phyloP scores from a whole-genome alignment of 2,888 invertebrate genomes.

The Dryobotodes eremita region DNA sequence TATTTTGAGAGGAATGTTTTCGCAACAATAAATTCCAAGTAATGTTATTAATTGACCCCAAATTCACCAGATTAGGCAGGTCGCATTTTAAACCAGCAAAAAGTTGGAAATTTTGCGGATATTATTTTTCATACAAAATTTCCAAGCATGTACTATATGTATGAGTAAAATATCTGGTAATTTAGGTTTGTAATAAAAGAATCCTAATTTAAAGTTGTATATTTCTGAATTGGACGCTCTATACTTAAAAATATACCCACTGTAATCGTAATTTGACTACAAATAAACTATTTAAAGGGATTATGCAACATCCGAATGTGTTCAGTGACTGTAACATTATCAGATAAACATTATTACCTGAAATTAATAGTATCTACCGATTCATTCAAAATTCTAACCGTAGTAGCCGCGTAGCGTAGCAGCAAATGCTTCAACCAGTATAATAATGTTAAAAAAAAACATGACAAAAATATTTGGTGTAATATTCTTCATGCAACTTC shows the following conservation, averaged over 20 bases:
- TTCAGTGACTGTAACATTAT: conserved; percentile 16
- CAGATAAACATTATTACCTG: conserved; percentile 24
- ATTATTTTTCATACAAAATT: background rate
- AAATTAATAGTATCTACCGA: background rate
- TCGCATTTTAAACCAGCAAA: background rate
- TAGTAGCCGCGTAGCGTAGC: background rate
- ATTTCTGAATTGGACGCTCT: background rate
- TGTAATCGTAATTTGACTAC: background rate
- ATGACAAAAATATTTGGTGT: background rate
- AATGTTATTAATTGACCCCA: background rate
- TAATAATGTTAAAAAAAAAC: background rate
- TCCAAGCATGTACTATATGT: background rate
- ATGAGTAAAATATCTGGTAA: background rate
- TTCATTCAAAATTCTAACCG: background rate
- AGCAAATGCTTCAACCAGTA: no score
- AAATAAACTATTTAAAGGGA: background rate
- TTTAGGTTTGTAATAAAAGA: background rate
- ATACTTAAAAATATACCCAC: background rate
- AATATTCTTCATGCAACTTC: conserved; percentile 1
- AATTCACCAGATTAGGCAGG: background rate
- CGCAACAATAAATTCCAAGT: background rate
- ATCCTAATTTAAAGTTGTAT: background rate
- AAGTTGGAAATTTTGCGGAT: background rate
- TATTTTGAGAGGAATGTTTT: background rate
- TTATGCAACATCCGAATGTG: background rate